Base-by-base conservation (phyloP, 2,113 vertebrate genomes). In the Bos taurus region DNA sequence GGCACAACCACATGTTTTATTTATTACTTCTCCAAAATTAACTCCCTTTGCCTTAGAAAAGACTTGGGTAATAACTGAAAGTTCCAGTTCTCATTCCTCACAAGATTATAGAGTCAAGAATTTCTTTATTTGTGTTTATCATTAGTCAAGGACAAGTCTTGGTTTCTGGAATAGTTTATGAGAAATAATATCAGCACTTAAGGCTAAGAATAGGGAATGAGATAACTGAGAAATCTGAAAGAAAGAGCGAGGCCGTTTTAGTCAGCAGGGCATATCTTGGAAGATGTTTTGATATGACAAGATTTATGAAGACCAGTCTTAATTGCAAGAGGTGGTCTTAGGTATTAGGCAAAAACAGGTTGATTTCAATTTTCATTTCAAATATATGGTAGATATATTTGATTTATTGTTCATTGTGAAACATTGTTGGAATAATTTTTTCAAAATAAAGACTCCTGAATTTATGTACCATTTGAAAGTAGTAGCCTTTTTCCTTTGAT, bases 361-460 rank as follows among this genome's bases (percentile, higher is more conserved):
- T 84, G 82, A 57, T 50, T 78, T 57, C 92, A 80, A 26, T 89
- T 23, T 57, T 88, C 52, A 23, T 78, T 86, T 95, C 30, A 81
- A 50, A 50, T 33, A 50, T 67, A 21, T 71, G 33, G 16, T 88
- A 90, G 50, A 56, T 89, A 60, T 62, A 67, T 87, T 56, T 74
- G 57, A 52, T 13, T 92, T 95, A 36, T 88, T 96, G 77, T 84
- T 95, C 48, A n/a, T 90, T 94, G 89, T 94, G 30, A 91, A 88
- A 67, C 80, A 88, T 21, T 95, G 81, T 77, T 91, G 77, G 40
- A 84, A 92, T n/a, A 83, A 54, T 40, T 86, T 90, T 90, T 81
- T 81, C 50, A 78, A 56, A 98, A 93, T 94, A 96, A 97, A 97
- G 77, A 46, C 59, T 80, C 71, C 17, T 60, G 82, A 56, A 52